Conservation (phyloP, 1,140 invertebrate genomes). For the Pteromalus puparum region DNA sequence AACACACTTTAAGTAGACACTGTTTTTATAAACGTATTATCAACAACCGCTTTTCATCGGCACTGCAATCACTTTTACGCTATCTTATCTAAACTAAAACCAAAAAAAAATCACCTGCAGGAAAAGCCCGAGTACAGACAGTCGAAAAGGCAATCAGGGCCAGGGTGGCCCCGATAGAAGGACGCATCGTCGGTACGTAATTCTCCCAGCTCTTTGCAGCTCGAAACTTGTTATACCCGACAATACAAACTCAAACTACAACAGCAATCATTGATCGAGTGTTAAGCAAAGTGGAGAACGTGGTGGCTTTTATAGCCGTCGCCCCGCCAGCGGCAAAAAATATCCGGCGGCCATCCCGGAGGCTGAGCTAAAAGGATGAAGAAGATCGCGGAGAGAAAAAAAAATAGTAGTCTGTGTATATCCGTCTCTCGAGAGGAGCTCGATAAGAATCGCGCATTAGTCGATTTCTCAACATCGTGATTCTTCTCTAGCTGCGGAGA, state of each 20-base stretch:
- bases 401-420: conserved; percentile 16
- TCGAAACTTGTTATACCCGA: neutral
- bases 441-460: conserved; percentile 43
- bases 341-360: conserved; percentile 23
- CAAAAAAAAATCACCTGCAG: conserved; percentile 43
- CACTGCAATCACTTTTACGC: conserved; percentile 8
- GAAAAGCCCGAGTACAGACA: neutral
- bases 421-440: neutral
- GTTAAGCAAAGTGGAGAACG: conserved; percentile 14
- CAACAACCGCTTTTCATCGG: neutral
- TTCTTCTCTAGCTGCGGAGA: neutral
- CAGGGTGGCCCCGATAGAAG: neutral
- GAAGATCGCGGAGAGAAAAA: neutral
- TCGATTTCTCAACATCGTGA: conserved; percentile 12
- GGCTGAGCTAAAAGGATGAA: conserved; percentile 43
- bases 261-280: conserved; percentile 34
- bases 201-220: neutral
- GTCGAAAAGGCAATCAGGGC: conserved; percentile 17
- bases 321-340: conserved; percentile 11
- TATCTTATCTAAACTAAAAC: neutral
- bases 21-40: too few species aligned
- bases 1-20: neutral
- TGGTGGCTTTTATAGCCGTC: conserved; percentile 38
- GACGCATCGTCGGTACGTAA: neutral
- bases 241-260: neutral